Evolutionary conservation across 2,797 vertebrate genomes (phyloP).

Genomic region (Ibycter americanus): DNA sequence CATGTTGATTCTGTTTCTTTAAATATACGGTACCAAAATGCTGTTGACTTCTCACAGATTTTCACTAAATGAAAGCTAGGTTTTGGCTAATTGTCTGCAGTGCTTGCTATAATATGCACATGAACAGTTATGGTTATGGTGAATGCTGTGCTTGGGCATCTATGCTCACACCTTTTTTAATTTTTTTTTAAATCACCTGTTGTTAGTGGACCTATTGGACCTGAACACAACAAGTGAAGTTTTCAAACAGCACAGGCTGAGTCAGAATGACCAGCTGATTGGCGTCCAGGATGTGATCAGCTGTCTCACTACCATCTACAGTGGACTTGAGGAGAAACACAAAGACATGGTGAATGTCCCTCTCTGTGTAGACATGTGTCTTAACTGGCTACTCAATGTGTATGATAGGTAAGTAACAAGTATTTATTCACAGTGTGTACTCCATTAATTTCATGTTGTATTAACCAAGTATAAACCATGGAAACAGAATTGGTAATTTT

Average conservation of each 20-base stretch:
- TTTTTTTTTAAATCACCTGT: background rate
- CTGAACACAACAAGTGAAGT: conserved; percentile 89
- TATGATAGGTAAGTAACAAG: conserved; percentile 89
- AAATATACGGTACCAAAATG: background rate
- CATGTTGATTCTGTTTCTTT: background rate
- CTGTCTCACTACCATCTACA: conserved; percentile 92
- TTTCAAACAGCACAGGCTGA: conserved; percentile 92
- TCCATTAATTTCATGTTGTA: background rate
- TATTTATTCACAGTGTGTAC: background rate
- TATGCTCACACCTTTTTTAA: background rate
- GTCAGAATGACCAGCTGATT: conserved; percentile 89
- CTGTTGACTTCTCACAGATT: background rate
- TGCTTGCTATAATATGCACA: background rate
- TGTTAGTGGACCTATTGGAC: conserved; percentile 92
- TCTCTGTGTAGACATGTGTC: conserved; percentile 95
- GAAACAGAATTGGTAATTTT: background rate
- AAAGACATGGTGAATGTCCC: conserved; percentile 95
- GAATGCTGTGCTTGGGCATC: background rate
- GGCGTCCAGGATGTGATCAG: conserved; percentile 92
- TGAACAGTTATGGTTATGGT: background rate
- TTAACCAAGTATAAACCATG: background rate
- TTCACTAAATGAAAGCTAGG: background rate
- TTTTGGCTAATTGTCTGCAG: background rate
- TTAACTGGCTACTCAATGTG: conserved; percentile 98
- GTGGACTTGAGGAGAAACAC: conserved; percentile 92